A percentile compares a stretch with the other conserved stretches of the same genome.
Evolutionary conservation across 2,113 vertebrate genomes (phyloP).

Genomic region (Narcine bancroftii): DNA sequence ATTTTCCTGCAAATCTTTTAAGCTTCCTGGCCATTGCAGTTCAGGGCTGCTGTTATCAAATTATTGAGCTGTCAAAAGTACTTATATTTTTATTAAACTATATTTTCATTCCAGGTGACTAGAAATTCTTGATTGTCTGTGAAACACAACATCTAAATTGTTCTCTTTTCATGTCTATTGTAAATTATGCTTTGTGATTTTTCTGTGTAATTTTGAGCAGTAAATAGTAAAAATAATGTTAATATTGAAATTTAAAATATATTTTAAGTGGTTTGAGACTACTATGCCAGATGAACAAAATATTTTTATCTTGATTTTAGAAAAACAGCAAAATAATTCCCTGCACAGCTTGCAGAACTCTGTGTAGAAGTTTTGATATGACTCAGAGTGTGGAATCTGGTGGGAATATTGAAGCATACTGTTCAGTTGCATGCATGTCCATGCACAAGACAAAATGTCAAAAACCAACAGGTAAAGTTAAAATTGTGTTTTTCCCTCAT

Average conservation of each 20-base stretch:
- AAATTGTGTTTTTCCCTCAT: neutral
- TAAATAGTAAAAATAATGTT: constrained; percentile 44
- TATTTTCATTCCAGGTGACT: neutral
- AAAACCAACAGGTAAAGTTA: constrained; percentile 58
- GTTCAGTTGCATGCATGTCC: constrained; percentile 87
- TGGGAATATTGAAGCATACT: constrained; percentile 85
- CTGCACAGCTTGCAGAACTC: constrained; percentile 81
- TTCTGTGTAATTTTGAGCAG: neutral
- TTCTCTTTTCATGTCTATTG: neutral
- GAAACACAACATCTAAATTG: neutral
- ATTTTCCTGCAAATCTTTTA: neutral
- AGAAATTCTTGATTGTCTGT: neutral
- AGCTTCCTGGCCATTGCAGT: neutral
- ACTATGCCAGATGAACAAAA: constrained; percentile 46
- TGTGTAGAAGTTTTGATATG: constrained; percentile 89
- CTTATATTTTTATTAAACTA: neutral
- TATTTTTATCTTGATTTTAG: constrained; percentile 57
- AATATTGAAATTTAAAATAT: constrained; percentile 42
- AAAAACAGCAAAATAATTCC: constrained; percentile 82
- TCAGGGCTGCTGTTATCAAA: neutral
- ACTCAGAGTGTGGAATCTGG: constrained; percentile 79
- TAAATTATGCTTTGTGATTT: neutral
- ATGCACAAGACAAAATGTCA: constrained; percentile 75
- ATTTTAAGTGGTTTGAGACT: neutral
- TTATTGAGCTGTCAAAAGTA: neutral